Conservation (phyloP, 2,888 invertebrate genomes). For the Chydorus sphaericus region DNA sequence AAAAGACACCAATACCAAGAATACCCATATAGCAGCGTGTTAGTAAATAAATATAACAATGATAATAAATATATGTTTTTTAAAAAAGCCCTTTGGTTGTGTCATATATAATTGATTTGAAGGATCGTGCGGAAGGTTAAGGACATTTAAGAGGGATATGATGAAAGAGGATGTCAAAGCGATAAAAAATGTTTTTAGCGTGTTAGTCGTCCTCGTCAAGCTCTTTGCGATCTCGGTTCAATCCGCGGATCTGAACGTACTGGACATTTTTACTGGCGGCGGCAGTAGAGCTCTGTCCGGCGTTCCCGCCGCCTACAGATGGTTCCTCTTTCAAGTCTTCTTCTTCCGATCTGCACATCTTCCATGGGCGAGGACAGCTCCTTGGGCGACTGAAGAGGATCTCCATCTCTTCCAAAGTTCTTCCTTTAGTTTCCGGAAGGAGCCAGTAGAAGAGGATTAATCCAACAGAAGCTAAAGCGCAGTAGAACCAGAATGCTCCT, state of each 20-base stretch:
- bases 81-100: not conserved
- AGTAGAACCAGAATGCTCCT: conserved; percentile 39
- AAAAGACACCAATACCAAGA: too few species aligned
- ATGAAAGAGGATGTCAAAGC: not conserved
- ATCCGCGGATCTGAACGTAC: conserved; percentile 33
- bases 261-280: conserved; percentile 24
- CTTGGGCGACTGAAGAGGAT: conserved; percentile 27
- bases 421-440: conserved; percentile 39
- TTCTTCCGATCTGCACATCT: conserved; percentile 29
- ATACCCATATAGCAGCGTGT: too few species aligned
- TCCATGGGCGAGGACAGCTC: conserved; percentile 12
- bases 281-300: not conserved
- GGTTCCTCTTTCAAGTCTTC: conserved; percentile 31
- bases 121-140: too few species aligned
- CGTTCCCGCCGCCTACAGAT: conserved; percentile 17
- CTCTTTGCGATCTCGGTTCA: conserved; percentile 29
- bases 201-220: conserved; percentile 18
- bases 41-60: too few species aligned
- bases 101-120: not conserved
- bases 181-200: not conserved
- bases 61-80: not conserved
- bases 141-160: not conserved
- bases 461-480: conserved; percentile 32
- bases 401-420: conserved; percentile 35
- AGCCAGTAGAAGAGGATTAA: conserved; percentile 31